Base-by-base conservation (phyloP, 2,888 invertebrate genomes). In the Strigamia crassipes region DNA sequence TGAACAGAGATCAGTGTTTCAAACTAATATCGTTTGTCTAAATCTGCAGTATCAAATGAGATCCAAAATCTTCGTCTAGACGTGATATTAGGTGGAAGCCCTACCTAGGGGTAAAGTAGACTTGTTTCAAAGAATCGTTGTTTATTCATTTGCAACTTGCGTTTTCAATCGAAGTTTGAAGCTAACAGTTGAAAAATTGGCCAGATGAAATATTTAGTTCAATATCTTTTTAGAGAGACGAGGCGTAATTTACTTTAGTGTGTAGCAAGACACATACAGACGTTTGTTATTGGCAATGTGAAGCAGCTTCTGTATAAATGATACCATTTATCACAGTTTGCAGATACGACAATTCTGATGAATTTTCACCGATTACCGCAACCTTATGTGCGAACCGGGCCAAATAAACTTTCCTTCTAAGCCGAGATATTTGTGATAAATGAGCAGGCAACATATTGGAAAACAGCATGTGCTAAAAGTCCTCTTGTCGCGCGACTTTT, bases 281-380 rank as follows among this genome's bases (percentile, higher is more conserved):
- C 8, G 46, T 46, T 46, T 46, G 46, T 46, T 46, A 46, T 46
- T 46, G 46, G 46, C 46, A 46, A 46, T n/a, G 46, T 46, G 46
- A 46, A 46, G 46, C 46, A 46, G 46, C 46, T 46, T 46, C 46
- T 46, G 15, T 46, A 18, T 73, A 73, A 73, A 73, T 31, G 23
- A 4, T 31, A 12, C n/a, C 73, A 73, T 73, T 73, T 31, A 73
- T 73, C 73, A 73, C 73, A 31, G 73, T 73, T 73, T 73, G 73
- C 9, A 73, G 73, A 73, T 73, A 31, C 73, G 73, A 73, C 73
- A 73, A 73, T 73, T 73, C 73, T 73, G 73, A 73, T 73, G 73
- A 73, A 73, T 73, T 73, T 73, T 73, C 73, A 31, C 73, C 31
- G 73, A 73, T 73, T 73, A 73, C 73, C 12, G 21, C 73, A 73